Evolutionary conservation across 2,888 invertebrate genomes (phyloP), one percentile per base, ranked within the genome.

Genomic region (Clepsis dumicolana): DNA sequence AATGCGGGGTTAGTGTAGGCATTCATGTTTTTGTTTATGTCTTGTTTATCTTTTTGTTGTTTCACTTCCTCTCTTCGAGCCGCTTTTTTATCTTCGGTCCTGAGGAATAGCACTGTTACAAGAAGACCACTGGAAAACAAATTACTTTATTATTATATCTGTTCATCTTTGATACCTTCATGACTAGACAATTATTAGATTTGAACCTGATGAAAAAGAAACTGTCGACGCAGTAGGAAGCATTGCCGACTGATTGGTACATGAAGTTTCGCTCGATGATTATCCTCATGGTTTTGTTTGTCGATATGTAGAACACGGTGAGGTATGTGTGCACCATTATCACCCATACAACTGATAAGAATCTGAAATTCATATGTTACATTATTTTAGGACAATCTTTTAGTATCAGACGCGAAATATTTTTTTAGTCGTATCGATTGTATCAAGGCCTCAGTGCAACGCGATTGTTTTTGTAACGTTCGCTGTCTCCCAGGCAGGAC

Each of bases 241-340:
- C 97, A 86, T 97, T 97, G 69, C 97, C 96, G 69, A 97, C 96
- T 0, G 97, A 96, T 85, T 97, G 97, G 87, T 97, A 97, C 88
- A 96, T 94, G 84, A 96, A 96, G 76, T 96, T 95, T 65, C 96
- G 94, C 85, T 97, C 97, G 0, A 96, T 96, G 72, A 97, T 94
- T 1, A 95, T 94, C 60, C 97, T 94, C 84, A 96, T 93, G 44
- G 95, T 95, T 93, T 97, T 96, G 83, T 96, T 96, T 78, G 96
- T 95, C 0, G 96, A 96, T 59, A 97, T 95, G 75, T 96, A 95
- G 88, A 97, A 97, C 75, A 97, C 95, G 75, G 97, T 96, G 71
- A 97, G 91, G 86, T 97, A 97, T 0, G 97, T 97, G 85, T 97
- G 97, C 41, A 97, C 97, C 95, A 97, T 94, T 76, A 97, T 96